A percentile compares a stretch with the other conserved stretches of the same genome.
Evolutionary conservation across 2,113 vertebrate genomes (phyloP).

Genomic region (Jacana jacana): DNA sequence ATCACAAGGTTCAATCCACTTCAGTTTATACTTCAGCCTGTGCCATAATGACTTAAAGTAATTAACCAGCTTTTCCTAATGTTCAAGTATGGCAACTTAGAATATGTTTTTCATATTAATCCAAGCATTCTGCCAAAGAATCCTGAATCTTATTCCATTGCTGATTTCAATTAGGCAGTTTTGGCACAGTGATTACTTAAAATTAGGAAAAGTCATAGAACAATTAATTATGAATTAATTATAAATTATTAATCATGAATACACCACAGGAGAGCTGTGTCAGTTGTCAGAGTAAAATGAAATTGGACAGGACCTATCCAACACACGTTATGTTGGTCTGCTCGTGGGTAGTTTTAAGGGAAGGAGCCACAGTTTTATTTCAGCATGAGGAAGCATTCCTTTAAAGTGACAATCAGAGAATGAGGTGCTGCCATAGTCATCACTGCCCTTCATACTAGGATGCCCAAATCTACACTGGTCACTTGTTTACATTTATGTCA

Average conservation of each 20-base stretch:
- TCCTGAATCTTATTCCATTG: neutral
- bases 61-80: neutral
- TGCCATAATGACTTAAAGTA: neutral
- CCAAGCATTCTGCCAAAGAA: neutral
- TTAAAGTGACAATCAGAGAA: neutral
- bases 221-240: neutral
- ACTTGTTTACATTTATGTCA: neutral
- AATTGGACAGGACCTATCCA: neutral
- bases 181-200: constrained; percentile 2
- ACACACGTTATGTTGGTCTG: neutral
- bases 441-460: neutral
- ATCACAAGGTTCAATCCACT: neutral
- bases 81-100: neutral
- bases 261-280: neutral
- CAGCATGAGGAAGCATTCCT: neutral
- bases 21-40: neutral
- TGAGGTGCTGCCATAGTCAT: neutral
- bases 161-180: neutral
- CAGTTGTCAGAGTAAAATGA: neutral
- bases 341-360: neutral
- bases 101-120: neutral
- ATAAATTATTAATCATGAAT: neutral
- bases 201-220: neutral
- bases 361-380: neutral
- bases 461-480: neutral